Evolutionary conservation across 2,113 vertebrate genomes (phyloP).

Genomic region (Takifugu flavidus): DNA sequence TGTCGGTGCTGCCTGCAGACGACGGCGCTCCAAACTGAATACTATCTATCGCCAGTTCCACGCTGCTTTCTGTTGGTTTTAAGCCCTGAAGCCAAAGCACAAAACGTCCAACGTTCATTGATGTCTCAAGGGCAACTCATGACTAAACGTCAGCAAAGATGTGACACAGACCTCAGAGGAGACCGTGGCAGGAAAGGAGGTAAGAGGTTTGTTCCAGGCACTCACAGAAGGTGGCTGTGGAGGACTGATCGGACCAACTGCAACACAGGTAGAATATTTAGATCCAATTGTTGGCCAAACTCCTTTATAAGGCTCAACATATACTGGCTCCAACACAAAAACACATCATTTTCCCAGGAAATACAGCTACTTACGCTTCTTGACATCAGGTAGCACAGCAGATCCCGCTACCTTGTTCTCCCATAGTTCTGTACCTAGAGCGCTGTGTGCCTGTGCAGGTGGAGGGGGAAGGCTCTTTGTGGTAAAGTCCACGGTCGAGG

Average conservation of each 20-base stretch:
- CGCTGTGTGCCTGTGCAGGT: slow-evolving; percentile 76
- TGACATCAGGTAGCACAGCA: slow-evolving; percentile 85
- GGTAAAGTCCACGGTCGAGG: slow-evolving; percentile 76
- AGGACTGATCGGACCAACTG: slow-evolving; percentile 96
- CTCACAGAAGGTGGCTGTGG: slow-evolving; percentile 96
- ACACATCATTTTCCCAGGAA: too few species aligned
- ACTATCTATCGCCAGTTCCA: slow-evolving; percentile 88
- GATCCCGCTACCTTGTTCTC: slow-evolving; percentile 87
- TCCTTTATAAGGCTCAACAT: background rate
- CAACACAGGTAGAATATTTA: slow-evolving; percentile 14
- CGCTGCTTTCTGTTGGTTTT: slow-evolving; percentile 79
- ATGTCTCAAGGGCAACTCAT: background rate
- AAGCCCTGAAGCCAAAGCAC: slow-evolving; percentile 71
- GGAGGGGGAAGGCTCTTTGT: slow-evolving; percentile 73
- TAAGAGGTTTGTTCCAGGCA: slow-evolving; percentile 98
- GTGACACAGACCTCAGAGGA: slow-evolving; percentile 80
- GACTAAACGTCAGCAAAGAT: too few species aligned
- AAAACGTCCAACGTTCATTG: background rate
- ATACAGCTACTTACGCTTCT: slow-evolving; percentile 85
- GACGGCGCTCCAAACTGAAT: slow-evolving; percentile 97
- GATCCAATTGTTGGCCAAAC: background rate
- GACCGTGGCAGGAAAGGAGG: slow-evolving; percentile 86
- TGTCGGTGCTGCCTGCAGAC: slow-evolving; percentile 90
- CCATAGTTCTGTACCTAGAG: slow-evolving; percentile 89
- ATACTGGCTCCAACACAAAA: background rate